These are phyloP conservation scores for Copidosoma floridanum DNA, from an alignment of 1,140 invertebrate species.

Conservation along the genomic window DNA sequence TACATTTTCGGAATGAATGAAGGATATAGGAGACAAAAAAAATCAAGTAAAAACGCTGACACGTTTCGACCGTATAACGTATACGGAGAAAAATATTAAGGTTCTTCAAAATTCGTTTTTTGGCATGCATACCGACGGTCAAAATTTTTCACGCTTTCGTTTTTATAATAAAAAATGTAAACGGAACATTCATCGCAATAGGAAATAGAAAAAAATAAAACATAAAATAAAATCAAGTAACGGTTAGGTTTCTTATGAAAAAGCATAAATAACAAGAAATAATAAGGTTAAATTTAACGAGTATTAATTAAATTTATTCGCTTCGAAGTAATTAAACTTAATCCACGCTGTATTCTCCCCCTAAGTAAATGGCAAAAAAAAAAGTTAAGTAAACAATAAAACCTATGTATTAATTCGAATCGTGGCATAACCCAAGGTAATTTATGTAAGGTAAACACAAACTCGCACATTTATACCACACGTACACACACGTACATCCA, in stretches of 20 bases:
- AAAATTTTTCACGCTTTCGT: slow-evolving; percentile 19
- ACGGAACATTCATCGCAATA: neutral
- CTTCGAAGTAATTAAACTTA: slow-evolving; percentile 28
- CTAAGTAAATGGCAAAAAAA: too few relatives aligned
- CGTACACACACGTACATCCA: neutral
- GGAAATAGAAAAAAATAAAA: slow-evolving; percentile 5
- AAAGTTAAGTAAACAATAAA: too few relatives aligned
- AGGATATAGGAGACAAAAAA: neutral
- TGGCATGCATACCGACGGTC: neutral
- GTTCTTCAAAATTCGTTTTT: neutral
- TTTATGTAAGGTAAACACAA: slow-evolving; percentile 26
- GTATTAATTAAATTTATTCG: slow-evolving; percentile 25
- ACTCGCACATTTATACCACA: neutral
- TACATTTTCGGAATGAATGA: neutral
- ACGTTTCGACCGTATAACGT: neutral
- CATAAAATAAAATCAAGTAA: slow-evolving; percentile 8
- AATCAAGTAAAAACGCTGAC: slow-evolving; percentile 2
- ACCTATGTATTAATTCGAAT: slow-evolving; percentile 26
- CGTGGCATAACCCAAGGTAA: slow-evolving; percentile 25
- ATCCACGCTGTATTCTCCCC: slow-evolving; percentile 24
- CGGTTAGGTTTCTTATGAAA: slow-evolving; percentile 22
- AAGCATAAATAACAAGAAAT: neutral
- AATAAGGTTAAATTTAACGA: slow-evolving; percentile 10
- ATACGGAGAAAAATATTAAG: neutral
- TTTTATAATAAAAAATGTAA: neutral